Evolutionary conservation across 2,888 invertebrate species (phyloP).

Genomic region (Heliconius ismenius): DNA sequence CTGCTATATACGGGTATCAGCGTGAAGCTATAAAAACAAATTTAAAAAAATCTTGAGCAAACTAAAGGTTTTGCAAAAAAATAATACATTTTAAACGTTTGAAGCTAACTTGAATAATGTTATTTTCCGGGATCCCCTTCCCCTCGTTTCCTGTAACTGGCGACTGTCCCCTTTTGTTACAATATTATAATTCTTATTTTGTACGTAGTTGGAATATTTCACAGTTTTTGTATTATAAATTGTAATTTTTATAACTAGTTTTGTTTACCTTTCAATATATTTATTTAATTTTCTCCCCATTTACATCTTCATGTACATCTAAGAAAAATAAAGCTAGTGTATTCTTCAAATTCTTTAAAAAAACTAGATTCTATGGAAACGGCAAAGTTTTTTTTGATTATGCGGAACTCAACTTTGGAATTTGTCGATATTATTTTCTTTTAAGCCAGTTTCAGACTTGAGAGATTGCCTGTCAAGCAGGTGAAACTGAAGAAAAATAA

Average conservation of each 20-base stretch:
- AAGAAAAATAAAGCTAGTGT: too few relatives aligned
- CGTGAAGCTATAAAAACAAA: background rate
- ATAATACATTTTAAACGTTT: background rate
- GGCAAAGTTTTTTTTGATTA: too few relatives aligned
- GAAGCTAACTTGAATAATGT: conserved; percentile 12
- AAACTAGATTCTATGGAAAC: too few relatives aligned
- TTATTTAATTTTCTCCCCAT: too few relatives aligned
- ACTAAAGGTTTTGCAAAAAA: background rate
- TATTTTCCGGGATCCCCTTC: background rate
- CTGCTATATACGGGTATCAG: background rate
- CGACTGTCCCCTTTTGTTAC: background rate
- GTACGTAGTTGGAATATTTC: background rate
- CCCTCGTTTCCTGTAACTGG: background rate
- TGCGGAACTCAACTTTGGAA: too few relatives aligned
- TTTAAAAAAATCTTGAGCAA: background rate
- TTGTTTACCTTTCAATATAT: background rate
- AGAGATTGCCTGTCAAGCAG: background rate
- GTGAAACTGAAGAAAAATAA: background rate
- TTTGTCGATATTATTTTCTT: too few relatives aligned
- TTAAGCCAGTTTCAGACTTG: background rate
- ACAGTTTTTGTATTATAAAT: background rate
- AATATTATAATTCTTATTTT: background rate
- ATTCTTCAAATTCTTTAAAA: too few relatives aligned
- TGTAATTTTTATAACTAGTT: background rate
- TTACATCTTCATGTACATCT: too few relatives aligned